Percentiles rank a stretch among this genome's conserved stretches.
Evolutionary conservation across 2,797 vertebrate species (phyloP).

Genomic region (Apodemus agrarius): DNA sequence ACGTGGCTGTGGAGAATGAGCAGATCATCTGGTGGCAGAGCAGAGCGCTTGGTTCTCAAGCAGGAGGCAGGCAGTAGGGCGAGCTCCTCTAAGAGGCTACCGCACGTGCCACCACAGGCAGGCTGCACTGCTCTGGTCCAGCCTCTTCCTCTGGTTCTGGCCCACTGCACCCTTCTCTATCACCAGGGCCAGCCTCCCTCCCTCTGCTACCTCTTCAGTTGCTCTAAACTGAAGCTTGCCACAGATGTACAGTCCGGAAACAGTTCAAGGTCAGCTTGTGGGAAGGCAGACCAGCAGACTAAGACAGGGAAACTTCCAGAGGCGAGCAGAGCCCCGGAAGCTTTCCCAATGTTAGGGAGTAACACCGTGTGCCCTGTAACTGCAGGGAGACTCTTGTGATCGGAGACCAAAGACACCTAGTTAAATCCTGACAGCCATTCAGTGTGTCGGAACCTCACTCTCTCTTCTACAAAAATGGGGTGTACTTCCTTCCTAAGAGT

Average conservation of each 20-base stretch:
- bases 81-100: neutral
- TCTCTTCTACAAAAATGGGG: neutral
- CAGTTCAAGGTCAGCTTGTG: slow-evolving; percentile 53
- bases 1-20: neutral
- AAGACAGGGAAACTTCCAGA: neutral
- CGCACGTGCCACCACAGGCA: accelerated
- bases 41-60: neutral
- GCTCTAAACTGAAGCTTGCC: slow-evolving; percentile 24
- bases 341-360: neutral
- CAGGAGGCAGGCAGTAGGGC: neutral
- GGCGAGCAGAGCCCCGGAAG: neutral
- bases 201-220: slow-evolving; percentile 4
- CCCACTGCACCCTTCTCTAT: neutral
- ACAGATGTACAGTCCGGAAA: slow-evolving; percentile 44
- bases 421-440: neutral
- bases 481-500: neutral
- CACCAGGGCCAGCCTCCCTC: neutral
- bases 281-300: neutral
- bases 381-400: neutral
- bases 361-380: no score
- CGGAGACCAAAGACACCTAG: neutral
- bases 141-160: neutral
- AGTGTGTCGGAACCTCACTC: neutral
- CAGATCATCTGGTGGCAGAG: neutral
- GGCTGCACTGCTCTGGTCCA: accelerated